A percentile compares a stretch with the other conserved stretches of the same genome.
Evolutionary conservation across 1,140 invertebrate genomes (phyloP).

Genomic region (Bombus haemorrhoidalis): DNA sequence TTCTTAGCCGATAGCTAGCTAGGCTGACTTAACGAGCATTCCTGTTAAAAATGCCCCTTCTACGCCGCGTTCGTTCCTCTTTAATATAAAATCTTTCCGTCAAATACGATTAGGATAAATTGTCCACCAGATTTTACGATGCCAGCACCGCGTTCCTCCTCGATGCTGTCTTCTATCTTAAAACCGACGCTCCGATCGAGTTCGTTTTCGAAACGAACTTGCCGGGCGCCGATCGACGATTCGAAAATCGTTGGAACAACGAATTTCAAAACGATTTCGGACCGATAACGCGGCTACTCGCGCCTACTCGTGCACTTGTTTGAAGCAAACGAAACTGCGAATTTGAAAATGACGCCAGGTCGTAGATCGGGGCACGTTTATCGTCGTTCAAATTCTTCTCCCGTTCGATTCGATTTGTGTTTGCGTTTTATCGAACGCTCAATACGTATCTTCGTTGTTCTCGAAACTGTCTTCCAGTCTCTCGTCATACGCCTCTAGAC

Average conservation of each 20-base stretch:
- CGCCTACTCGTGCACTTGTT: not conserved
- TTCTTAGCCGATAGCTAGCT: slow-evolving; percentile 9
- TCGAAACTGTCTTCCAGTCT: not conserved
- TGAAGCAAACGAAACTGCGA: not conserved
- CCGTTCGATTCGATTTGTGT: not conserved
- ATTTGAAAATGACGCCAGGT: slow-evolving; percentile 53
- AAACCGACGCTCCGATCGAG: not conserved
- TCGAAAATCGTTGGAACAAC: not conserved
- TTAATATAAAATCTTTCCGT: slow-evolving; percentile 42
- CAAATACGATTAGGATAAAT: not conserved
- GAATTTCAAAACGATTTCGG: not conserved
- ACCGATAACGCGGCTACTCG: not conserved
- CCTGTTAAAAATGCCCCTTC: slow-evolving; percentile 29
- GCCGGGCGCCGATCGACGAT: not conserved
- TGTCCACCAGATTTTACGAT: not conserved
- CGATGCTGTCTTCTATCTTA: not conserved
- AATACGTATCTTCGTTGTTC: slow-evolving; percentile 38
- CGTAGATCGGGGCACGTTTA: slow-evolving; percentile 16
- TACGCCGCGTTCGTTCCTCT: not conserved
- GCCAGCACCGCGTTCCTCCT: not conserved
- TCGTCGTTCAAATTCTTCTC: not conserved
- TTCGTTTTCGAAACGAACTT: not conserved
- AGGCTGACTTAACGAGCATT: slow-evolving; percentile 42
- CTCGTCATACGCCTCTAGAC: not conserved
- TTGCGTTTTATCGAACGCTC: not conserved